These are phyloP conservation scores for Esperia sulphurella DNA, from an alignment of 2,888 invertebrate species.

Conservation along the genomic window DNA sequence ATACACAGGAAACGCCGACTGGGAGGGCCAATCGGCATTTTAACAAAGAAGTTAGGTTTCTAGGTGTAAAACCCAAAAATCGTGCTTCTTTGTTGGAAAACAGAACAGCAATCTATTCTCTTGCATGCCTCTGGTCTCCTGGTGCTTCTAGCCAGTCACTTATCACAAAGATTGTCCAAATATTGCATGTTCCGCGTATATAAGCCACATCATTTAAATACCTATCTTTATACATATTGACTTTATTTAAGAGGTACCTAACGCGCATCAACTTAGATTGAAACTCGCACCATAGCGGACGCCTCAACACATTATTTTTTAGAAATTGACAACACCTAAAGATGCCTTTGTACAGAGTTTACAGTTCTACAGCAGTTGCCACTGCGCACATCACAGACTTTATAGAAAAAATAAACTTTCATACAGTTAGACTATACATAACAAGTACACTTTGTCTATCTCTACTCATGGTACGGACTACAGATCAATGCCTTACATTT, in stretches of 20 bases:
- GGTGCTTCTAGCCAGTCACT: slow-evolving; percentile 28
- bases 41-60: no score
- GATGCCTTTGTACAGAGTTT: slow-evolving; percentile 61
- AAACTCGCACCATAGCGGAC: no score
- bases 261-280: no score
- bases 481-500: neutral
- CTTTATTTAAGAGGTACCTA: slow-evolving; percentile 13
- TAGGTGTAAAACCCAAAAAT: no score
- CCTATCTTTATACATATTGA: slow-evolving; percentile 34
- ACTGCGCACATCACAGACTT: slow-evolving; percentile 63
- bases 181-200: slow-evolving; percentile 52
- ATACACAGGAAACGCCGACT: no score
- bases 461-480: slow-evolving; percentile 22
- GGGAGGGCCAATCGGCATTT: no score
- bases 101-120: neutral
- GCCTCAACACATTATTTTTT: slow-evolving; percentile 11
- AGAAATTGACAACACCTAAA: slow-evolving; percentile 69
- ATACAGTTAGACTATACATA: slow-evolving; percentile 46
- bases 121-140: slow-evolving; percentile 27
- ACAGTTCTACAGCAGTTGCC: slow-evolving; percentile 43
- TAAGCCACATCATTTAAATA: slow-evolving; percentile 61
- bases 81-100: no score
- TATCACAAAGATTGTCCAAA: slow-evolving; percentile 39
- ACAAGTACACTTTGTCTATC: slow-evolving; percentile 61
- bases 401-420: slow-evolving; percentile 64